phyloP scores from a whole-genome alignment of 2,888 invertebrate species.

The Parochlus steinenii region DNA sequence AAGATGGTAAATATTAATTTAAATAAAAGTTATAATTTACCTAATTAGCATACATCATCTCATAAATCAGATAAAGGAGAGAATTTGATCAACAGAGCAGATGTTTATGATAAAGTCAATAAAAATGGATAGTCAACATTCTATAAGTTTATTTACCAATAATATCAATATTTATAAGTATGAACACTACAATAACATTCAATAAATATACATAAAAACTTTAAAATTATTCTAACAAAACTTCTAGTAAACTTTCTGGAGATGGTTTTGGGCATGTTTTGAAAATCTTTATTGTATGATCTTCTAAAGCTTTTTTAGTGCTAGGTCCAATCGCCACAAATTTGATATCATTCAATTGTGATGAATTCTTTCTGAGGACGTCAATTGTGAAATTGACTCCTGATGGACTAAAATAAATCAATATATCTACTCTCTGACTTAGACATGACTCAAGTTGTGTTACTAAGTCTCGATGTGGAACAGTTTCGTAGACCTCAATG shows the following conservation, averaged over 20 bases:
- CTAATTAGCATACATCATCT: too few species aligned
- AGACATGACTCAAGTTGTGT: conserved; percentile 28
- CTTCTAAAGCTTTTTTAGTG: conserved; percentile 34
- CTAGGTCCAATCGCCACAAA: conserved; percentile 40
- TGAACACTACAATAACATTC: too few species aligned
- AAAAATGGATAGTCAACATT: too few species aligned
- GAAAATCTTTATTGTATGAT: conserved; percentile 28
- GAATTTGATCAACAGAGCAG: too few species aligned
- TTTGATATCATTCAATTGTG: conserved; percentile 25
- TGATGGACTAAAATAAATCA: conserved; percentile 42
- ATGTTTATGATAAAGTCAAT: too few species aligned
- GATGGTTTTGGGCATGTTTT: conserved; percentile 35
- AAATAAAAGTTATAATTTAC: too few species aligned
- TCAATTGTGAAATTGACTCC: conserved; percentile 33
- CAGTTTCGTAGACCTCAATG: conserved; percentile 37
- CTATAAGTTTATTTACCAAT: too few species aligned
- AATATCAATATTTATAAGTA: too few species aligned
- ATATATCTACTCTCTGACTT: conserved; percentile 31
- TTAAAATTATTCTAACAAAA: conserved; percentile 15
- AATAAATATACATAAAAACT: too few species aligned
- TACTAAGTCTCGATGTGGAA: conserved; percentile 31
- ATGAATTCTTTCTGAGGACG: conserved; percentile 26
- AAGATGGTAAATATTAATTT: too few species aligned
- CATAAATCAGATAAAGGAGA: too few species aligned
- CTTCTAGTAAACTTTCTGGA: conserved; percentile 33